Evolutionary conservation across 1,140 invertebrate genomes (phyloP).

Genomic region (Lerema accius): DNA sequence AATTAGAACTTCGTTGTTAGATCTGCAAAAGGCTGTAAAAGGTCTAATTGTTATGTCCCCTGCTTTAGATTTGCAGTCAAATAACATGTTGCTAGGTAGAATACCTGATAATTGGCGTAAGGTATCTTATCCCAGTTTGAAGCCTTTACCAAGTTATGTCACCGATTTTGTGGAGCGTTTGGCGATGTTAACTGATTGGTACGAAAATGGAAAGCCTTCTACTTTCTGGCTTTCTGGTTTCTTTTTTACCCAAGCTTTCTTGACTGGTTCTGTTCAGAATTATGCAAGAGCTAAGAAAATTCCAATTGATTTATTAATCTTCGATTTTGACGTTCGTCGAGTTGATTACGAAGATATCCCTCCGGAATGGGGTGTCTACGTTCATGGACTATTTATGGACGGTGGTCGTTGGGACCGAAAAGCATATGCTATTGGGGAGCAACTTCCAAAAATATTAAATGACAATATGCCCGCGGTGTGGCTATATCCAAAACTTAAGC

Average conservation of each 20-base stretch:
- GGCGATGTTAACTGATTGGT: conserved; percentile 91
- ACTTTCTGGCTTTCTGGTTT: conserved; percentile 97
- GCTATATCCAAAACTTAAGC: conserved; percentile 85
- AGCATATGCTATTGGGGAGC: conserved; percentile 87
- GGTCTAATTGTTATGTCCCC: conserved; percentile 94
- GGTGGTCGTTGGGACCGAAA: conserved; percentile 92
- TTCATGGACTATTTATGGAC: conserved; percentile 92
- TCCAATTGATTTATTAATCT: conserved; percentile 93
- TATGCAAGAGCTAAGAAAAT: conserved; percentile 94
- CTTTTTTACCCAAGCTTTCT: conserved; percentile 96
- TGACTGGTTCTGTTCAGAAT: conserved; percentile 96
- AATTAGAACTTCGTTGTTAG: conserved; percentile 86
- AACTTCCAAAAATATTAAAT: conserved; percentile 91
- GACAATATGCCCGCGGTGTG: conserved; percentile 91
- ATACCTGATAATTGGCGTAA: conserved; percentile 92
- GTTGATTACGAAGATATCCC: conserved; percentile 74
- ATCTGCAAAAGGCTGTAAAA: conserved; percentile 92
- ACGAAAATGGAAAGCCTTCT: conserved; percentile 88
- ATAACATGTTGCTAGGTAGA: conserved; percentile 86
- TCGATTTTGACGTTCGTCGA: conserved; percentile 88
- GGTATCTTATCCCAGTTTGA: conserved; percentile 95
- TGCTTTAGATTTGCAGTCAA: conserved; percentile 88
- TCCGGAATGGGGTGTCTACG: conserved; percentile 90
- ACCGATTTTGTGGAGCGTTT: conserved; percentile 92
- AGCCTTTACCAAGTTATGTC: conserved; percentile 93